Conservation (phyloP, 64 coral and sea anemone genomes). For the Pocillopora verrucosa region DNA sequence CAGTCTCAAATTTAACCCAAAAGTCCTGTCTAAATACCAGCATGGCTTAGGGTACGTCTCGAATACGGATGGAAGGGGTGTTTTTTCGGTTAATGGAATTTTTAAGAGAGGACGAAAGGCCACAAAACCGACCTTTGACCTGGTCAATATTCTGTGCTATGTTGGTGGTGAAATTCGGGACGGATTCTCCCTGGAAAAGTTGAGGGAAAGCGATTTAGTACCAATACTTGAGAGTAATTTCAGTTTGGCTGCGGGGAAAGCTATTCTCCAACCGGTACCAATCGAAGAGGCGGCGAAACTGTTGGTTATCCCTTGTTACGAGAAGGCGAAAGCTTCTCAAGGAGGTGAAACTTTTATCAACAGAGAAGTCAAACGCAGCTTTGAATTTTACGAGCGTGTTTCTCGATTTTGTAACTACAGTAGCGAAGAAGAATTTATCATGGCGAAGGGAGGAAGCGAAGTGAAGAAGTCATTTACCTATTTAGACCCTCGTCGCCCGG, state of each 20-base stretch:
- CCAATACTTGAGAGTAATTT: constrained; percentile 29
- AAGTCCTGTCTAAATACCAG: neutral
- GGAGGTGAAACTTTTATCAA: neutral
- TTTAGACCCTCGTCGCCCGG: constrained; percentile 17
- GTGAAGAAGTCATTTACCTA: constrained; percentile 18
- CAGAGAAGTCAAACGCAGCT: constrained; percentile 26
- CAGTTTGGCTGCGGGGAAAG: constrained; percentile 10
- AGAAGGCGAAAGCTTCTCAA: constrained; percentile 21
- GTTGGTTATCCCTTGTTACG: constrained; percentile 34
- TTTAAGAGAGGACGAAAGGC: constrained; percentile 47
- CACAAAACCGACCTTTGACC: constrained; percentile 2
- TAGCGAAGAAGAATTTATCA: constrained; percentile 30
- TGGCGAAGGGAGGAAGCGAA: constrained; percentile 31
- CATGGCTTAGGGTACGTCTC: constrained; percentile 44
- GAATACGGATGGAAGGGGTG: constrained; percentile 52
- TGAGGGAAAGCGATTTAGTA: constrained; percentile 34
- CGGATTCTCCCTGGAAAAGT: constrained; percentile 46
- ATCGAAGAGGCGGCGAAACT: constrained; percentile 44
- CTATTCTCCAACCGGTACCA: constrained; percentile 10
- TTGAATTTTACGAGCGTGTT: constrained; percentile 55
- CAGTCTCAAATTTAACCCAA: neutral
- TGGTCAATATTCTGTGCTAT: constrained; percentile 51
- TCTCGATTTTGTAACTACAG: constrained; percentile 29
- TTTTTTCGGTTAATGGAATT: constrained; percentile 39
- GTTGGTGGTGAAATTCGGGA: constrained; percentile 57